These are phyloP conservation scores for Scaptomyza flava DNA, from an alignment of 2,888 invertebrate genomes.

Conservation along the genomic window DNA sequence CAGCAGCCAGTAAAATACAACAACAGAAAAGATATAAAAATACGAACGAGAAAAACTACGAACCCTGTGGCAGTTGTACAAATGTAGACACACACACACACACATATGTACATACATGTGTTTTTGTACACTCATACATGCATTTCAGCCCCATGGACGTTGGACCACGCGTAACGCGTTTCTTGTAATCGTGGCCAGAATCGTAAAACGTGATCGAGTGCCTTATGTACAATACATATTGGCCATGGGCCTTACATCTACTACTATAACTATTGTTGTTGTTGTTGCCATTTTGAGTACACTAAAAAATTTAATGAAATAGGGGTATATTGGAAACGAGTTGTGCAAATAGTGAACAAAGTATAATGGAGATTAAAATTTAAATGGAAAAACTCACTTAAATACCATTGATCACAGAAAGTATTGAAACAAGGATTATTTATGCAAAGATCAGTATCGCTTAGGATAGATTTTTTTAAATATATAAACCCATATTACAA, in stretches of 20 bases:
- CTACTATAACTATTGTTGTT: conserved; percentile 33
- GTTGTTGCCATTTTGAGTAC: conserved; percentile 46
- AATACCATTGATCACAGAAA: no score
- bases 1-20: conserved; percentile 36
- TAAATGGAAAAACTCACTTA: no score
- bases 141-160: conserved; percentile 55
- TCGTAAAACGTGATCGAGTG: conserved; percentile 79
- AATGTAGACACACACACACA: conserved; percentile 49
- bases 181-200: conserved; percentile 73
- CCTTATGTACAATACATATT: conserved; percentile 68
- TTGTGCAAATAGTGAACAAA: conserved; percentile 2
- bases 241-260: conserved; percentile 48
- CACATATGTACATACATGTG: conserved; percentile 3
- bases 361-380: no score
- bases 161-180: conserved; percentile 75
- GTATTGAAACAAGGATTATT: no score
- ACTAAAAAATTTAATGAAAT: conserved; percentile 7
- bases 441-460: no score
- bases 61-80: conserved; percentile 64
- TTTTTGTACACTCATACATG: conserved; percentile 1
- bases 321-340: conserved; percentile 19
- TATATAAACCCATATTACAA: no score
- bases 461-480: no score
- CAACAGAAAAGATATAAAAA: conserved; percentile 1
- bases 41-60: conserved; percentile 3